Conservation (phyloP, 2,888 invertebrate genomes). For the Standfussiana lucernea region DNA sequence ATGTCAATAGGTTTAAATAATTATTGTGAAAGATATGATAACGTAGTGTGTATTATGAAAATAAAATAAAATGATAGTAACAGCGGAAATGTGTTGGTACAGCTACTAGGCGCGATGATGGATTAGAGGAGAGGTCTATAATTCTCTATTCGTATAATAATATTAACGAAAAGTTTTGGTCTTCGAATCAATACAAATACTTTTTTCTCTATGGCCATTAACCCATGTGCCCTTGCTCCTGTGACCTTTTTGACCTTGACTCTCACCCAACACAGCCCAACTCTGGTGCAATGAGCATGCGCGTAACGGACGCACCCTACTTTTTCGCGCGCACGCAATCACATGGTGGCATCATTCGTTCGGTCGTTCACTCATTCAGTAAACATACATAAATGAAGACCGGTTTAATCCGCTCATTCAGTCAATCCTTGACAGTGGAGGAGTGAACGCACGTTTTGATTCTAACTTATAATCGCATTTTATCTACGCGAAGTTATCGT, state of each 20-base stretch:
- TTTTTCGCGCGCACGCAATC: constrained; percentile 50
- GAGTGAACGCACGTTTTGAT: constrained; percentile 12
- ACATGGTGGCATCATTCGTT: constrained; percentile 36
- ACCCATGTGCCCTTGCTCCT: constrained; percentile 24
- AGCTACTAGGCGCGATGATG: background rate
- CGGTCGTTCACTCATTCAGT: constrained; percentile 44
- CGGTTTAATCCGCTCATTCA: constrained; percentile 50
- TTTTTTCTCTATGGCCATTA: constrained; percentile 2
- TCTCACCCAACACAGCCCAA: constrained; percentile 10
- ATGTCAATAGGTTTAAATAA: no score
- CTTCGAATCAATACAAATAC: background rate
- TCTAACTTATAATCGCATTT: constrained; percentile 28
- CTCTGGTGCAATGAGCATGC: constrained; percentile 44
- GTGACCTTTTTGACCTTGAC: constrained; percentile 45
- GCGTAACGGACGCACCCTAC: constrained; percentile 44
- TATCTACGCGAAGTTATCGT: constrained; percentile 35
- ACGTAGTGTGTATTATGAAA: no score
- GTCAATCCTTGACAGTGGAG: constrained; percentile 44
- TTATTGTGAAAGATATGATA: no score
- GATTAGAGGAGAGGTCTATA: background rate
- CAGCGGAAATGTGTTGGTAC: background rate
- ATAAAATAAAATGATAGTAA: no score
- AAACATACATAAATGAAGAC: constrained; percentile 42
- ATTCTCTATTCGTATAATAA: background rate
- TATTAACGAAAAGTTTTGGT: background rate